These are phyloP conservation scores for Sebastes variabilis DNA, from an alignment of 2,797 vertebrate genomes.

Conservation along the genomic window DNA sequence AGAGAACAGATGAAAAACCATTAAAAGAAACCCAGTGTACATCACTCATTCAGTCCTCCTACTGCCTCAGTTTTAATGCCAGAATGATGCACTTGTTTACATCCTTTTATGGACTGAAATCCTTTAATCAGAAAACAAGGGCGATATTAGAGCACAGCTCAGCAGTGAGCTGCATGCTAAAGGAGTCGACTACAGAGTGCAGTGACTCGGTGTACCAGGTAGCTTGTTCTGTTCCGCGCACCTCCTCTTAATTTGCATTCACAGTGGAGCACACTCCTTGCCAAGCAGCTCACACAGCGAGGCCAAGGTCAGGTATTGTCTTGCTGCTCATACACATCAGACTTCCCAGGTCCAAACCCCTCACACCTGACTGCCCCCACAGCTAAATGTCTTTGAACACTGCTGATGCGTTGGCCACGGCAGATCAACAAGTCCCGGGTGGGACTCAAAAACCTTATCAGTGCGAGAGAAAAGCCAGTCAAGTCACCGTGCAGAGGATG, in stretches of 20 bases:
- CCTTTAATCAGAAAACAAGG: slow-evolving; percentile 59
- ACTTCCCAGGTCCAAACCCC: slow-evolving; percentile 52
- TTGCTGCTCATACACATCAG: slow-evolving; percentile 69
- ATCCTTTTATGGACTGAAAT: slow-evolving; percentile 48
- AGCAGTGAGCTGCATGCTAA: slow-evolving; percentile 55
- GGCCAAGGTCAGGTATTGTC: slow-evolving; percentile 77
- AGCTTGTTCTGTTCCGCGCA: slow-evolving; percentile 35
- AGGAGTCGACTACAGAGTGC: slow-evolving; percentile 3
- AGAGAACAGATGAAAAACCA: slow-evolving; percentile 24
- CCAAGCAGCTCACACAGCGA: slow-evolving; percentile 47
- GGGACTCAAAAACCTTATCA: slow-evolving; percentile 40
- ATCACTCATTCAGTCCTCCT: slow-evolving; percentile 8
- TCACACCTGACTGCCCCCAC: slow-evolving; percentile 57
- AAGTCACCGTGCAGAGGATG: slow-evolving; percentile 7
- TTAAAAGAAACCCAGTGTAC: slow-evolving; percentile 14
- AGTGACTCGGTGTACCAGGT: slow-evolving; percentile 53
- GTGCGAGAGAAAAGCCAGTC: slow-evolving; percentile 2
- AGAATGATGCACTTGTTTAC: slow-evolving; percentile 32
- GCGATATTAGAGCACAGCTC: slow-evolving; percentile 28
- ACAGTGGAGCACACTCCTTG: slow-evolving; percentile 35
- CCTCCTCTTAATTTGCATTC: slow-evolving; percentile 71
- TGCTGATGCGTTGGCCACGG: slow-evolving; percentile 34
- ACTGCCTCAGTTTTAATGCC: neutral
- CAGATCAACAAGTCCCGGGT: slow-evolving; percentile 58
- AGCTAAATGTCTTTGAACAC: slow-evolving; percentile 64